Conservation (phyloP, 2,888 invertebrate species). For the Campopleginae sp. region DNA sequence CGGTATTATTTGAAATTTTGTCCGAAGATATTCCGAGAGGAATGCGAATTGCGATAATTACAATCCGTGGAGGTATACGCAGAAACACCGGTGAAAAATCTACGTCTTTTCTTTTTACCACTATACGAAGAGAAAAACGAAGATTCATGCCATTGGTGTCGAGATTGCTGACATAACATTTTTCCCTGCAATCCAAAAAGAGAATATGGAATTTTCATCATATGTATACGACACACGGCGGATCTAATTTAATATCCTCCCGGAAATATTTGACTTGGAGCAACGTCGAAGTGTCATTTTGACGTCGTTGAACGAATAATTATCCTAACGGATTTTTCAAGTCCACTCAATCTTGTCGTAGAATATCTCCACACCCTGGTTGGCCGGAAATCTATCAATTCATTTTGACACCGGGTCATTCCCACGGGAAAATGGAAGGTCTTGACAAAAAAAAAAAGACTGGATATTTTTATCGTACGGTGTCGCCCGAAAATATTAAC, state of each 20-base stretch:
- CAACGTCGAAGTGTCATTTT: background rate
- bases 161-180: too few relatives aligned
- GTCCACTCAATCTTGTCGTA: background rate
- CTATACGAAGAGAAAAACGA: too few relatives aligned
- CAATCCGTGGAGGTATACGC: too few relatives aligned
- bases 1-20: too few relatives aligned
- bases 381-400: background rate
- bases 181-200: too few relatives aligned
- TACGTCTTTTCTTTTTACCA: too few relatives aligned
- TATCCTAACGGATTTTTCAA: background rate
- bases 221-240: background rate
- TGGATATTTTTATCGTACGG: background rate
- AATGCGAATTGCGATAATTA: too few relatives aligned
- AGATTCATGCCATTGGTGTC: too few relatives aligned
- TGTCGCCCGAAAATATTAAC: background rate
- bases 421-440: background rate
- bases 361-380: background rate
- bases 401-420: background rate
- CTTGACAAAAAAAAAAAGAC: background rate
- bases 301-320: background rate
- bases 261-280: background rate
- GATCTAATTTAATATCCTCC: background rate
- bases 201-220: background rate
- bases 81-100: too few relatives aligned
- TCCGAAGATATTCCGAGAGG: too few relatives aligned